Base-by-base conservation (phyloP, 2,888 invertebrate genomes). In the Nemurella pictetii region DNA sequence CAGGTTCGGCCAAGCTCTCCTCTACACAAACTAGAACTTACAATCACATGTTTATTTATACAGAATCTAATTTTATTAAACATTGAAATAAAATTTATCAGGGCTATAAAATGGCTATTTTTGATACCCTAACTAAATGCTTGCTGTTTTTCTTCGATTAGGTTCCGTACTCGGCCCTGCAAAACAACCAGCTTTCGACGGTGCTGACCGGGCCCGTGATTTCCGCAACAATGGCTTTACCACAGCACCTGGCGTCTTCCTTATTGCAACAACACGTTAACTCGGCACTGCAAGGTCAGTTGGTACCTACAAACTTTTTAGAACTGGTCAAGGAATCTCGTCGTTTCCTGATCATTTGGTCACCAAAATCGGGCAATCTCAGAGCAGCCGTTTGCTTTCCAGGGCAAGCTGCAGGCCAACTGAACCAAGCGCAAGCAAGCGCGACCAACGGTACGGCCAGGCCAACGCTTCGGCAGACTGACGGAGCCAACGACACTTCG, bases 191-290 rank as follows among this genome's bases (percentile, higher is more conserved):
- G 87, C 88, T 93, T 86, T 94, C 93, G 87, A 91, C 94, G 90
- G 95, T 97, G 84, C 92, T 97, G 86, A 96, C 97, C 73, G 96
- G 96, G 73, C 96, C 97, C 83, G 94, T 97, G 83, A 97, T 97
- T 87, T 95, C 96, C 88, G 97, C 97, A 5, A 96, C 97, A 55
- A 95, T 97, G 93, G 95, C 95, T 88, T 92, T 98, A 88, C 97
- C 98, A 29, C 94, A 95, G 86, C 93, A 94, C 28, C 90, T 96
- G 88, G 97, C 97, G 29, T 95, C 96, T 0, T 94, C 95, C 0
- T 92, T 97, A 86, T 91, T 97, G n/a, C 97, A 97, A 88, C 96
- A 96, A 89, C 97, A 97, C 90, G 96, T 97, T 0, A 96, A 96
- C 90, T 95, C 95, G 20, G 96, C 96, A 20, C 90, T 96, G 85